A percentile compares a stretch with the other conserved stretches of the same genome.
Evolutionary conservation across 2,888 invertebrate genomes (phyloP).

Genomic region (Carabus problematicus): DNA sequence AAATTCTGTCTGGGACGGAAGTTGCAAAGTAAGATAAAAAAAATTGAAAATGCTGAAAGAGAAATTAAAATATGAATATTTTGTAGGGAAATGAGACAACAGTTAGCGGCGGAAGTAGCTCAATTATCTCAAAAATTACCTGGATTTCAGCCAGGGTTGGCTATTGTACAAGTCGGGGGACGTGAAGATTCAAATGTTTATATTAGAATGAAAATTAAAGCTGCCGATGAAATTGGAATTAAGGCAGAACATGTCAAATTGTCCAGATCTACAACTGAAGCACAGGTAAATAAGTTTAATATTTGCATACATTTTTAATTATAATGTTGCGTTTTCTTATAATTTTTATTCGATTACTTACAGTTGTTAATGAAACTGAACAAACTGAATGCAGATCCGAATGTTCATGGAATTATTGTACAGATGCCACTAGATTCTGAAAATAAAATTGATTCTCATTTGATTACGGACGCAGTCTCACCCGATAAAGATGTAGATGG

Average conservation of each 20-base stretch:
- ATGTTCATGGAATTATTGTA: conserved; percentile 93
- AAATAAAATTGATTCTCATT: conserved; percentile 82
- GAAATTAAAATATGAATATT: background rate
- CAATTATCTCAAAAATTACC: conserved; percentile 65
- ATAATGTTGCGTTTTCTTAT: conserved; percentile 27
- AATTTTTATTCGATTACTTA: conserved; percentile 47
- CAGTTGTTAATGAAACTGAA: conserved; percentile 75
- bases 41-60: background rate
- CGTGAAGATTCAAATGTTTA: conserved; percentile 98
- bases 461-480: conserved; percentile 85
- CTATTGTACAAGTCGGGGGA: conserved; percentile 95
- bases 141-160: conserved; percentile 77
- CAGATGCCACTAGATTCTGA: conserved; percentile 93
- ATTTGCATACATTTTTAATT: conserved; percentile 5
- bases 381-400: conserved; percentile 81
- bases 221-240: conserved; percentile 91
- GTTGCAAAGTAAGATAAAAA: conserved; percentile 69
- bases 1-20: conserved; percentile 71
- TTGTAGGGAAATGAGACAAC: conserved; percentile 73
- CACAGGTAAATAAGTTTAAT: conserved; percentile 64
- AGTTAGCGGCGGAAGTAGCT: conserved; percentile 71
- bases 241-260: conserved; percentile 79
- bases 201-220: conserved; percentile 94
- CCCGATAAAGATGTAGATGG: conserved; percentile 96
- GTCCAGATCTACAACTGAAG: conserved; percentile 80